These are phyloP conservation scores for Heliconius sara DNA, from an alignment of 2,888 invertebrate genomes.

Conservation along the genomic window DNA sequence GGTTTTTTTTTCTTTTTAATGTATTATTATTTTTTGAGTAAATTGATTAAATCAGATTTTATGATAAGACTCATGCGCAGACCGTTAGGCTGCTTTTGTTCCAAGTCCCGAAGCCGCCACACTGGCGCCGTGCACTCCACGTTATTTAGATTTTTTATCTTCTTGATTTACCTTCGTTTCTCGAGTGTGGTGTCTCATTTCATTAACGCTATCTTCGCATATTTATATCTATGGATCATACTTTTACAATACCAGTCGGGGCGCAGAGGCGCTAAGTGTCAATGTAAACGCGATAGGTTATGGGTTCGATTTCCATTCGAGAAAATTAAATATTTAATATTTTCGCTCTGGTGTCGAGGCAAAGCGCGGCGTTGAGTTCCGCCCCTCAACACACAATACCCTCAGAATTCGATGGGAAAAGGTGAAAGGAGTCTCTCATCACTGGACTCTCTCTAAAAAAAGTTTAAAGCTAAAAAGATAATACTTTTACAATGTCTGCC, in stretches of 20 bases:
- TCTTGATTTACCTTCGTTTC: slow-evolving; percentile 39
- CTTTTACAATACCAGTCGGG: slow-evolving; percentile 13
- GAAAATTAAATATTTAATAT: too few relatives aligned
- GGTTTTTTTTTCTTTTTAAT: not conserved
- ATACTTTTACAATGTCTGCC: slow-evolving; percentile 17
- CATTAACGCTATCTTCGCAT: slow-evolving; percentile 36
- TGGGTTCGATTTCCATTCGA: too few relatives aligned
- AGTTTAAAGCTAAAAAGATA: too few relatives aligned
- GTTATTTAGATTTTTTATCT: slow-evolving; percentile 57
- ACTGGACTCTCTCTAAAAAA: too few relatives aligned
- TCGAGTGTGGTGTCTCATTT: slow-evolving; percentile 42
- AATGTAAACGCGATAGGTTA: too few relatives aligned
- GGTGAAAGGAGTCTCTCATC: too few relatives aligned
- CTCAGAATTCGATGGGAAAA: too few relatives aligned
- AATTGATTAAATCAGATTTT: slow-evolving; percentile 10
- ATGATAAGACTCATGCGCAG: slow-evolving; percentile 56
- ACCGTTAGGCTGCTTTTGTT: slow-evolving; percentile 64
- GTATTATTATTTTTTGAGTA: not conserved
- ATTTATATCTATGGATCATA: slow-evolving; percentile 10
- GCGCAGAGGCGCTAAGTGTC: too few relatives aligned
- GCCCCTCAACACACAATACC: too few relatives aligned
- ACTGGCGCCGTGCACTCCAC: slow-evolving; percentile 57
- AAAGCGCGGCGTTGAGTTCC: too few relatives aligned
- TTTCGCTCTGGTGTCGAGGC: too few relatives aligned
- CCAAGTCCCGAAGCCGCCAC: slow-evolving; percentile 52